Evolutionary conservation across 2,113 vertebrate genomes (phyloP), one percentile per base, ranked within the genome.

Genomic region (Butastur rufipennis): DNA sequence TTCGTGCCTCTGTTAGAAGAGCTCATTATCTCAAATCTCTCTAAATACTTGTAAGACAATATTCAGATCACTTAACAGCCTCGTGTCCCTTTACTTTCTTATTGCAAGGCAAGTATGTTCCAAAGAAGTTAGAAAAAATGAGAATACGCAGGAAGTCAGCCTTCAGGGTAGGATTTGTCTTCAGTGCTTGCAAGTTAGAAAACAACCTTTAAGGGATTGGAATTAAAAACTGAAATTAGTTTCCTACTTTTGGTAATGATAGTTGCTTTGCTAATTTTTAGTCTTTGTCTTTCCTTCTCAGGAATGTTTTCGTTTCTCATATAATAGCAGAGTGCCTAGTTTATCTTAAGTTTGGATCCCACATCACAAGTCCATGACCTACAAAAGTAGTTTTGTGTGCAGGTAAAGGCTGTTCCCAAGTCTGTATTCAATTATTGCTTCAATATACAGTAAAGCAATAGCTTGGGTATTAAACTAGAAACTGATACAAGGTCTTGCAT

Each of bases 91-190:
- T n/a, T 73, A 22, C 21, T 74, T 78, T 34, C 8, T 85, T 92
- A 62, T 3, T 80, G 62, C 87, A 82, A 85, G 38, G 55, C 84
- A 79, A 53, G 50, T 86, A 17, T 81, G 95, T 95, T 77, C 58
- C 53, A 40, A 68, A 81, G 38, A 29, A 66, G 47, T 79, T 62
- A 23, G 29, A 53, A 77, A 58, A 26, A 26, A 16, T 7, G 4
- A n/a, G 10, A 79, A 32, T 34, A 16, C 0, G 13, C 25, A 58
- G 15, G 75, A 72, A 72, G 48, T 62, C 87, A n/a, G 43, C 81
- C 89, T 93, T 74, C 58, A 31, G 84, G 90, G 63, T 58, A 85
- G 84, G 63, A 91, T 95, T 96, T 94, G 32, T 91, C 70, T 87
- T 80, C 45, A 23, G 31, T 61, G 42, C 29, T 82, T 85, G 55